Percentiles rank a stretch among this genome's conserved stretches.
Evolutionary conservation across 1,140 invertebrate genomes (phyloP).

Genomic region (Bombus pyrosoma): DNA sequence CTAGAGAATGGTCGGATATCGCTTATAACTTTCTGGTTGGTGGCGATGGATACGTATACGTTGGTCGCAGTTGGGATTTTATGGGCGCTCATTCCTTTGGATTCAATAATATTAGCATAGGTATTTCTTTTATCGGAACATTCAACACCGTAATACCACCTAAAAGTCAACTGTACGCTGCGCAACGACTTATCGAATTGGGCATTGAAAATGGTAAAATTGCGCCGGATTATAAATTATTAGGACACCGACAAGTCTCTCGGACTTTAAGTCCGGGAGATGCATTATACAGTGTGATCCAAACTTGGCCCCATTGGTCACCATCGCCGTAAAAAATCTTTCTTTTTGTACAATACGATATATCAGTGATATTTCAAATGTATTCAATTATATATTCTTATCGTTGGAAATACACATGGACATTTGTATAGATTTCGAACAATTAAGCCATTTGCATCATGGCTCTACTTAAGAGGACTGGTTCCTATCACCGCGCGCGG

Average conservation of each 20-base stretch:
- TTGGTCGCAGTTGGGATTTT: conserved; percentile 89
- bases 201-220: conserved; percentile 86
- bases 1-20: conserved; percentile 86
- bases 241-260: conserved; percentile 87
- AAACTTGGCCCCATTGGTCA: conserved; percentile 86
- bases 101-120: conserved; percentile 88
- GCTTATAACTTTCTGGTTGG: conserved; percentile 91
- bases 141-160: conserved; percentile 82
- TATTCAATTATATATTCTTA: background rate
- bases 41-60: conserved; percentile 89
- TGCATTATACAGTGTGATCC: conserved; percentile 84
- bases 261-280: conserved; percentile 88
- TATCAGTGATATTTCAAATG: background rate
- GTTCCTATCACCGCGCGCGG: too few relatives aligned
- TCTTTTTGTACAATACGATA: background rate
- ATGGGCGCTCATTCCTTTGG: conserved; percentile 88
- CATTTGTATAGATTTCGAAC: background rate
- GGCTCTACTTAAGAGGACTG: too few relatives aligned
- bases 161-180: conserved; percentile 84
- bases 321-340: background rate
- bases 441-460: too few relatives aligned
- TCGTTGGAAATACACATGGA: background rate
- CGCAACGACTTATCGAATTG: conserved; percentile 84
- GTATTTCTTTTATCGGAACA: conserved; percentile 87
- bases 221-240: conserved; percentile 84